Conservation (phyloP, 1,140 invertebrate genomes). For the Adoxophyes honmai region DNA sequence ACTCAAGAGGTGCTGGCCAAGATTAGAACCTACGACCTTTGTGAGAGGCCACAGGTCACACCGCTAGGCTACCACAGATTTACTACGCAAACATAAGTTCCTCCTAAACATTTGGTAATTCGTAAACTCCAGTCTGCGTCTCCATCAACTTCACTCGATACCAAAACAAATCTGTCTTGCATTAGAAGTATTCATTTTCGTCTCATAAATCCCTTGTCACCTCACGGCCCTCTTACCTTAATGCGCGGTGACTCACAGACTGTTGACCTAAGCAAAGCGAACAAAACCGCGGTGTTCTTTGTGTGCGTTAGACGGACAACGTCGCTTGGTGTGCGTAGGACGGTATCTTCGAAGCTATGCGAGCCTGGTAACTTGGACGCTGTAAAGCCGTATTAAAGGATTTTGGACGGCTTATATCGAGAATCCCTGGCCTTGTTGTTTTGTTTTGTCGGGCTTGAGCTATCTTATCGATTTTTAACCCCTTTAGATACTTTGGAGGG, state of each 20-base stretch:
- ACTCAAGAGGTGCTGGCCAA: no score
- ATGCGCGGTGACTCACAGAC: constrained; percentile 21
- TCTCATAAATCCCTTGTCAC: no score
- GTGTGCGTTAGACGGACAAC: constrained; percentile 18
- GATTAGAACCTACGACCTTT: no score
- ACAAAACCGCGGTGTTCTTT: constrained; percentile 26
- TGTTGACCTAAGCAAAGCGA: constrained; percentile 22
- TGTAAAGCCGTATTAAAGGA: constrained; percentile 15
- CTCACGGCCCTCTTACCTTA: constrained; percentile 5
- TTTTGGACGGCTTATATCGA: constrained; percentile 1
- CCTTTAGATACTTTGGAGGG: constrained; percentile 24
- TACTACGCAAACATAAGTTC: no score
- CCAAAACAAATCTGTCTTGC: no score
- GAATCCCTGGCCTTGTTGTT: background rate
- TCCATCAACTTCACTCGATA: no score
- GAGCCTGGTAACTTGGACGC: constrained; percentile 29
- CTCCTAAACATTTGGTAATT: no score
- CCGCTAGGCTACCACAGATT: no score
- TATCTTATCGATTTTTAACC: constrained; percentile 36
- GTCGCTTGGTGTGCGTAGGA: constrained; percentile 19
- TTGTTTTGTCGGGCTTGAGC: background rate
- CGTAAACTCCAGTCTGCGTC: no score
- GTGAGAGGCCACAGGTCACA: no score
- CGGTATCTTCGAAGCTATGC: constrained; percentile 37
- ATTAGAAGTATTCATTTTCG: no score